Evolutionary conservation across 2,888 invertebrate species (phyloP), one percentile per base, ranked within the genome.

Genomic region (Panopea generosa): DNA sequence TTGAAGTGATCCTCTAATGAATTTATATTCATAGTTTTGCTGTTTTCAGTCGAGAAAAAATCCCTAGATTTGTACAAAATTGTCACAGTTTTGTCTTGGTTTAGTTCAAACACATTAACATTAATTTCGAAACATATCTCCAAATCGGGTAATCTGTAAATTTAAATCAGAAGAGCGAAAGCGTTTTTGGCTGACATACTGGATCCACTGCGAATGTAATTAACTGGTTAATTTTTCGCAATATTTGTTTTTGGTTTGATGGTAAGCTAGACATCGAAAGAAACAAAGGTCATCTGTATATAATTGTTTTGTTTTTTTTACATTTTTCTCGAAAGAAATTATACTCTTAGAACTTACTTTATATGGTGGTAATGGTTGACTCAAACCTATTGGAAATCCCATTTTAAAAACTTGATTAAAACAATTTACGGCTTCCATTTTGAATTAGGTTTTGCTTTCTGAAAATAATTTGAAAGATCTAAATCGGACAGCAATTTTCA

Each of bases 221-320:
- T 45, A 6, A 18, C n/a, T 18, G 16, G n/a, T 18, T 20, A 45
- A 45, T 45, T 16, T 45, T 20, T 57, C 57, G 40, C 40, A 57
- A 7, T 40, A 20, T 20, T n/a, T 57, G 22, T 57, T 57, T 57
- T 40, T 33, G 2, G 22, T 57, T 43, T 57, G 16, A 40, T 57
- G 55, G 16, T 55, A 55, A 27, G 55, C 55, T 18, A 55, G 27
- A 29, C 55, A 57, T 40, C 57, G 38, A 22, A 57, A 57, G 40
- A 57, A 57, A 40, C 57, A 57, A 57, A 57, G 57, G 6, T 57
- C 20, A 40, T 57, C 57, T n/a, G 33, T 16, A 20, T 40, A 57
- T 38, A 43, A 18, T 57, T 18, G 6, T 4, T 20, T 20, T 45
- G 45, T 45, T 9, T 45, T 45, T 9, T 45, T 57, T 57, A n/a